Evolutionary conservation across 2,797 vertebrate species (phyloP).

Genomic region (Pitangus sulphuratus): DNA sequence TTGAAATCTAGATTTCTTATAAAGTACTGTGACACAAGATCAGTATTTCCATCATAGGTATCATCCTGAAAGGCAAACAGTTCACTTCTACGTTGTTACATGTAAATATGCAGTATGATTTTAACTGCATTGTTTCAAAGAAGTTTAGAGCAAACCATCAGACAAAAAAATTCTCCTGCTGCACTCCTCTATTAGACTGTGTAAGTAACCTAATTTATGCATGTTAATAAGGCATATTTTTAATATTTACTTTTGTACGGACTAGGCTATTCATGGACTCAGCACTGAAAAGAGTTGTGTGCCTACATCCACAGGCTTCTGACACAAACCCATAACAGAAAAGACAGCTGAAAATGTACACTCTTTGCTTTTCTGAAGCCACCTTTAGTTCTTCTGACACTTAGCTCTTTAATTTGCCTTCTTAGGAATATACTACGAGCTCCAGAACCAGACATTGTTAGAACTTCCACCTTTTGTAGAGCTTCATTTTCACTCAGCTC

Average conservation of each 20-base stretch:
- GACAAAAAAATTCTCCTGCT: background rate
- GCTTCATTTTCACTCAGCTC: background rate
- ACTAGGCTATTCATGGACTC: background rate
- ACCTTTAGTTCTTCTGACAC: background rate
- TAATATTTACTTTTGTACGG: background rate
- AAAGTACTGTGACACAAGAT: background rate
- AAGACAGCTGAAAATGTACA: background rate
- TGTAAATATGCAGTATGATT: background rate
- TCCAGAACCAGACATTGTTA: background rate
- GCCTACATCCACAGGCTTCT: background rate
- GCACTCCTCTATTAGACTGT: background rate
- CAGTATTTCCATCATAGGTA: background rate
- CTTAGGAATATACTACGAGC: background rate
- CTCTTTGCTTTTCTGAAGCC: background rate
- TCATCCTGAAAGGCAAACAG: background rate
- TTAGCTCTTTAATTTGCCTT: background rate
- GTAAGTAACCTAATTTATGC: background rate
- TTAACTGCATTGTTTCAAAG: background rate
- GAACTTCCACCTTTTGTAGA: background rate
- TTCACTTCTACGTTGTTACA: background rate
- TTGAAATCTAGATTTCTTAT: background rate
- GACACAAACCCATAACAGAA: background rate
- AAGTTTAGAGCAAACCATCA: background rate
- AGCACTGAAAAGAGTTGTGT: background rate
- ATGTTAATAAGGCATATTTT: background rate